Percentiles rank a stretch among this genome's conserved stretches.
Evolutionary conservation across 2,113 vertebrate species (phyloP).

Genomic region (Alectura lathami): DNA sequence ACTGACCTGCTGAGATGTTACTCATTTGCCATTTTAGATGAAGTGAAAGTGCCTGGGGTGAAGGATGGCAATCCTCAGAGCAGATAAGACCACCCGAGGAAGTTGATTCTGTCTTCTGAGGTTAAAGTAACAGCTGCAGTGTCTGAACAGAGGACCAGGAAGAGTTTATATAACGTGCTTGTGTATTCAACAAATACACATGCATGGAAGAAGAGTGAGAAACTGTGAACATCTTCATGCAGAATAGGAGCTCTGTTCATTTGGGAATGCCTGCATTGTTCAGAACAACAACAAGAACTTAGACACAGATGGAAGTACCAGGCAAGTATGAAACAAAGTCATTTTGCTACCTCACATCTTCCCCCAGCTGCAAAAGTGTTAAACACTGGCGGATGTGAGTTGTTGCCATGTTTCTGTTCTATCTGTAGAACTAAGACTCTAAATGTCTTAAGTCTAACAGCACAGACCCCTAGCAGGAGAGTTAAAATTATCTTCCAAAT

Average conservation of each 20-base stretch:
- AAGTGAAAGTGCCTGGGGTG: background rate
- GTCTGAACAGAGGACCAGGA: background rate
- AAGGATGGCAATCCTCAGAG: background rate
- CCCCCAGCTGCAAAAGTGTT: background rate
- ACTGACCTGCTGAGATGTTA: background rate
- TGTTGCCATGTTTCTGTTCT: background rate
- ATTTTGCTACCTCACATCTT: background rate
- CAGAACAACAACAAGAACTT: background rate
- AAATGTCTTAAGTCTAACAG: background rate
- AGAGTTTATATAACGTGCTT: background rate
- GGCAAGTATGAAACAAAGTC: background rate
- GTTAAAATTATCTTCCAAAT: slow-evolving; percentile 31
- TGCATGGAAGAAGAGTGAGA: background rate
- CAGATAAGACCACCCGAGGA: background rate
- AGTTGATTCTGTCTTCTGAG: background rate
- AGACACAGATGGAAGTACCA: background rate
- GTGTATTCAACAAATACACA: background rate
- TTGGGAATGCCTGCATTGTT: background rate
- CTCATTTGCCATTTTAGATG: background rate
- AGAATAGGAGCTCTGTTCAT: background rate
- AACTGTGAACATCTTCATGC: background rate
- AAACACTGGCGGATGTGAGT: background rate
- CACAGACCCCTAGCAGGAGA: background rate
- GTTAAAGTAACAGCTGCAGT: background rate
- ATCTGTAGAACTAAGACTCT: background rate